Evolutionary conservation across 2,888 invertebrate genomes (phyloP), one percentile per base, ranked within the genome.

Genomic region (Flexamia atlantica): DNA sequence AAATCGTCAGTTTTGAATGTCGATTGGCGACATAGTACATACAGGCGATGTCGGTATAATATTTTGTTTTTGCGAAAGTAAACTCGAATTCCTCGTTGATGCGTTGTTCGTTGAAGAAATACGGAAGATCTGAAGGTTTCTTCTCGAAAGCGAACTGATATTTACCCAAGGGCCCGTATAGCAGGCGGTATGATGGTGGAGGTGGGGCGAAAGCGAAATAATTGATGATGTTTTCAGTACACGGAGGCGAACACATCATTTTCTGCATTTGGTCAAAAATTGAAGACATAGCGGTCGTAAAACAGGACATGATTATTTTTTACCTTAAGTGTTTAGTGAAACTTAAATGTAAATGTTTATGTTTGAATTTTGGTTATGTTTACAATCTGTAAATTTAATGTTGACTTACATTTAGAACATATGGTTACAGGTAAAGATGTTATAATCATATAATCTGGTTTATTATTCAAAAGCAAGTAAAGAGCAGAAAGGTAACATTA

Each of bases 1-100:
- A 93, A 89, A 99, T 95, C 25, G 99, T 99, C 90, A 96, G 98
- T 88, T 97, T 94, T 88, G 97, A 97, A 88, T 96, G 96, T 87
- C 95, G 94, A 91, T 96, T 96, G 87, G 98, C 97, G 87, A 98
- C 97, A 92, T 32, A 79, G 57, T 97, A 98, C 92, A 98, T 94
- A 91, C 99, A 99, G 84, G 98, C 97, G 89, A 99, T 98, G 89
- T 97, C 94, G 91, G 99, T 99, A 88, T 98, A 97, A 40, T 70
- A 36, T 46, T 79, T 79, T 17, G 79, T 84, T 50, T 12, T 57
- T 14, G 36, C 82, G 28, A 40, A 46, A 14, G 23, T 4, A 28
- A 76, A 42, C 0, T 76, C 46, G 9, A 76, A 28, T 25, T 76
- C 46, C 12, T 42, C 28, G 30, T 76, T 46, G 40, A 46, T 76